Evolutionary conservation across 2,797 vertebrate genomes (phyloP).

Genomic region (Micropoecilia bifurca): DNA sequence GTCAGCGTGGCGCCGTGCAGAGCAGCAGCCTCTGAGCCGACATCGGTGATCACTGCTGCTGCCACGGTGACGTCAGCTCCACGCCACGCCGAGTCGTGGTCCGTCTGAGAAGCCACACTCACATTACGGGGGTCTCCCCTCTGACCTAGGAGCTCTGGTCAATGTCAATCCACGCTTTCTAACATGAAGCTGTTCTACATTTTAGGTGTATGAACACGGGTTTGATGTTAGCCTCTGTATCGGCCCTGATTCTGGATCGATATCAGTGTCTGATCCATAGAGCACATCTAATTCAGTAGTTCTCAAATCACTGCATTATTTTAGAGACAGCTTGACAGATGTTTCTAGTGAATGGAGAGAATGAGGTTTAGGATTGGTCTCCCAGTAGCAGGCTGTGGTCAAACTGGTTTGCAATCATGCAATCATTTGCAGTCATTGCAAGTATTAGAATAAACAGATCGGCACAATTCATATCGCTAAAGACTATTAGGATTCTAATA

Average conservation of each 20-base stretch:
- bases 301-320: neutral
- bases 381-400: no score
- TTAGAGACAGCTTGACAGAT: neutral
- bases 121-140: neutral
- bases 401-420: no score
- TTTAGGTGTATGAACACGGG: neutral
- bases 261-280: no score
- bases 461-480: neutral
- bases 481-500: neutral
- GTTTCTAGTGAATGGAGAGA: neutral
- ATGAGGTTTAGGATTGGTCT: no score
- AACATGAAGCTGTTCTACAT: neutral
- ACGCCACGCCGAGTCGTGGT: slow-evolving; percentile 15
- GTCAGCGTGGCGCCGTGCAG: slow-evolving; percentile 30
- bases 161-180: neutral
- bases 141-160: slow-evolving; percentile 7
- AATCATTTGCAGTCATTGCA: neutral
- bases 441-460: neutral
- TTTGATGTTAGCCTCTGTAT: no score
- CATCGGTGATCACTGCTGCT: slow-evolving; percentile 40
- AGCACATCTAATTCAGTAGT: no score
- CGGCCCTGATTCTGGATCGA: no score
- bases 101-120: slow-evolving; percentile 14
- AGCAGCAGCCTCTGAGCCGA: slow-evolving; percentile 40
- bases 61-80: slow-evolving; percentile 32